A percentile compares a stretch with the other conserved stretches of the same genome.
Conservation (phyloP, 2,888 invertebrate genomes). For the Platycheirus albimanus region DNA sequence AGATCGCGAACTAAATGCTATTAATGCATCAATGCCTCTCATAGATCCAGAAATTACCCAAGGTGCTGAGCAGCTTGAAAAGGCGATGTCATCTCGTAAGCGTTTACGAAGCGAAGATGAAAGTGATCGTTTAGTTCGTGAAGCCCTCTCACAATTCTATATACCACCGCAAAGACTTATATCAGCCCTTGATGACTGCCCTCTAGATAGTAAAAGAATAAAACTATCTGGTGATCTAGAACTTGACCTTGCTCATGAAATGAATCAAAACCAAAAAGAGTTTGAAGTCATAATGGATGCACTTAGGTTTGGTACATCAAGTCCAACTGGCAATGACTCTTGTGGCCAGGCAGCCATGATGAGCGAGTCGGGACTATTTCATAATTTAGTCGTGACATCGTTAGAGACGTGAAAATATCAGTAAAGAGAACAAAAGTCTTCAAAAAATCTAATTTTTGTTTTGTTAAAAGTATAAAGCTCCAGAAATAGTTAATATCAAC, state of each 20-base stretch:
- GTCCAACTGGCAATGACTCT: conserved; percentile 82
- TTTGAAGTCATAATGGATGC: conserved; percentile 83
- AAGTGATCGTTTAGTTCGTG: conserved; percentile 87
- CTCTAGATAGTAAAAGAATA: conserved; percentile 78
- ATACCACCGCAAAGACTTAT: conserved; percentile 88
- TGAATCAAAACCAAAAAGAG: conserved; percentile 83
- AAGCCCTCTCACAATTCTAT: conserved; percentile 88
- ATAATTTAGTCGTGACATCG: conserved; percentile 82
- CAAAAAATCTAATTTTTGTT: background rate
- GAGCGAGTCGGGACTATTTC: conserved; percentile 84
- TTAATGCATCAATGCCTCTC: conserved; percentile 83
- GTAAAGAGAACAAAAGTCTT: conserved; percentile 68
- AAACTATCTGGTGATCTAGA: conserved; percentile 75
- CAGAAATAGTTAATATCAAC: background rate
- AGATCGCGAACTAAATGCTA: conserved; percentile 82
- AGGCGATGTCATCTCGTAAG: conserved; percentile 82
- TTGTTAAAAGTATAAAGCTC: too few species aligned
- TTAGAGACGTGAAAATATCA: conserved; percentile 83
- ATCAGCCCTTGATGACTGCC: conserved; percentile 87
- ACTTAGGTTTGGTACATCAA: conserved; percentile 81
- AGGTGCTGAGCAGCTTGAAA: conserved; percentile 82
- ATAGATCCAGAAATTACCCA: conserved; percentile 83
- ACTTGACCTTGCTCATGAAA: conserved; percentile 80
- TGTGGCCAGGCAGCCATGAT: conserved; percentile 87
- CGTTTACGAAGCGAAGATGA: conserved; percentile 84